phyloP scores from a whole-genome alignment of 2,797 vertebrate species.

The Bovichtus variegatus region DNA sequence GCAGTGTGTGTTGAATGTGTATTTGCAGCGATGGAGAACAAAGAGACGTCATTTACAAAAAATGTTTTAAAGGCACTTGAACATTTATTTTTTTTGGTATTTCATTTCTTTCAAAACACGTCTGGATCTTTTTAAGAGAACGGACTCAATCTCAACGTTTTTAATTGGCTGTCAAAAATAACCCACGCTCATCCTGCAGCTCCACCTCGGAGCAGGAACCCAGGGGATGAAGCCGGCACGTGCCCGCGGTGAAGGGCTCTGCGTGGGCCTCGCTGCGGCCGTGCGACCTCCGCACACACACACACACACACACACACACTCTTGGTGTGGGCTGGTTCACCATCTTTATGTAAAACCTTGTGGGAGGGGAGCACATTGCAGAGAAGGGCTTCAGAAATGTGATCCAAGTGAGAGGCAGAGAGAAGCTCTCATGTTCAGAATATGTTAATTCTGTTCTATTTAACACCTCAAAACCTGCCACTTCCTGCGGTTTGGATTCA shows the following conservation, averaged over 20 bases:
- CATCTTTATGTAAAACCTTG: conserved; percentile 81
- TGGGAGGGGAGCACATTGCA: conserved; percentile 72
- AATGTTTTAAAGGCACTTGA: neutral
- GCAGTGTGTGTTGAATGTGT: too few species aligned
- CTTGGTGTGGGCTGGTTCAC: conserved; percentile 70
- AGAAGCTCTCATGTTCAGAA: neutral
- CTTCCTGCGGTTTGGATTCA: neutral
- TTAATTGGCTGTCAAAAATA: conserved; percentile 80
- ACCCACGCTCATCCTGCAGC: conserved; percentile 53
- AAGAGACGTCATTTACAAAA: too few species aligned
- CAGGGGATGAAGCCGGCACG: conserved; percentile 54
- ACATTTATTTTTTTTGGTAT: neutral
- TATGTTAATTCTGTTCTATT: neutral
- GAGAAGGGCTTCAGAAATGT: conserved; percentile 55
- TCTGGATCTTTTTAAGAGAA: conserved; percentile 19
- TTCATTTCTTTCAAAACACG: neutral
- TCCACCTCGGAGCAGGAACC: conserved; percentile 45
- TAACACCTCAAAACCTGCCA: conserved; percentile 1
- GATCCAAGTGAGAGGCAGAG: conserved; percentile 62
- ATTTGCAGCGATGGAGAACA: too few species aligned
- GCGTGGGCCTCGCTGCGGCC: conserved; percentile 62
- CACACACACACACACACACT: neutral
- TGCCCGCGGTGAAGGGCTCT: conserved; percentile 50
- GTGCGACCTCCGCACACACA: conserved; percentile 45
- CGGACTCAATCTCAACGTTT: conserved; percentile 18